Percentiles rank a stretch among this genome's conserved stretches.
Evolutionary conservation across 2,888 invertebrate species (phyloP).

Genomic region (Sisyra terminalis): DNA sequence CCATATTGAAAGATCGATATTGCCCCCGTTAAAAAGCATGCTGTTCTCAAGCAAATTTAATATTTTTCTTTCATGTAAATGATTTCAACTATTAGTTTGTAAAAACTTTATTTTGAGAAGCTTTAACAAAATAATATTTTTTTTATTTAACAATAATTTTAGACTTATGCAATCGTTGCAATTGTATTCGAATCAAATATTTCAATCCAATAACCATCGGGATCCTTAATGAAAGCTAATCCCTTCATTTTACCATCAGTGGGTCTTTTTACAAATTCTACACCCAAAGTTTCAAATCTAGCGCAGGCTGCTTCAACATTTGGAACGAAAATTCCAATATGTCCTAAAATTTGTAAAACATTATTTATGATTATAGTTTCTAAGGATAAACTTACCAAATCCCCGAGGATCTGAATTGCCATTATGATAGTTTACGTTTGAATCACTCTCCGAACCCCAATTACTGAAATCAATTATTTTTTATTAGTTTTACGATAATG

Average conservation of each 20-base stretch:
- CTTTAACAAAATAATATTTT: too few species aligned
- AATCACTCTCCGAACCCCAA: slow-evolving; percentile 85
- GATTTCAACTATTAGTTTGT: too few species aligned
- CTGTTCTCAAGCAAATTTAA: too few species aligned
- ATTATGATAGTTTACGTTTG: slow-evolving; percentile 65
- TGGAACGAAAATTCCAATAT: slow-evolving; percentile 81
- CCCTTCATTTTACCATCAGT: slow-evolving; percentile 89
- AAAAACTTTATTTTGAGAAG: too few species aligned
- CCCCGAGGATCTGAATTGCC: slow-evolving; percentile 83
- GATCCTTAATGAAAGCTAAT: slow-evolving; percentile 86
- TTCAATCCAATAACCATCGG: slow-evolving; percentile 95
- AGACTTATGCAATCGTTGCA: not conserved
- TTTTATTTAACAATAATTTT: slow-evolving; percentile 1
- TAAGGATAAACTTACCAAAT: slow-evolving; percentile 40
- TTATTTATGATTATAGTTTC: slow-evolving; percentile 8
- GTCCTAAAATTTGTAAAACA: slow-evolving; percentile 36
- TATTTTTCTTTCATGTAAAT: too few species aligned
- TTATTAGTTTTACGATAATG: not conserved
- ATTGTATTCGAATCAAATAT: slow-evolving; percentile 4
- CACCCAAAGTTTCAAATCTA: slow-evolving; percentile 65
- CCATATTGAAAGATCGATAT: too few species aligned
- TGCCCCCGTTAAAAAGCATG: too few species aligned
- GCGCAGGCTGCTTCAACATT: slow-evolving; percentile 79
- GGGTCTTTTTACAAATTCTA: slow-evolving; percentile 79
- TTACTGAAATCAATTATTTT: slow-evolving; percentile 45